Percentiles rank a stretch among this genome's conserved stretches.
These are phyloP conservation scores for Sussaba pulchella DNA, from an alignment of 2,888 invertebrate genomes.

Conservation along the genomic window DNA sequence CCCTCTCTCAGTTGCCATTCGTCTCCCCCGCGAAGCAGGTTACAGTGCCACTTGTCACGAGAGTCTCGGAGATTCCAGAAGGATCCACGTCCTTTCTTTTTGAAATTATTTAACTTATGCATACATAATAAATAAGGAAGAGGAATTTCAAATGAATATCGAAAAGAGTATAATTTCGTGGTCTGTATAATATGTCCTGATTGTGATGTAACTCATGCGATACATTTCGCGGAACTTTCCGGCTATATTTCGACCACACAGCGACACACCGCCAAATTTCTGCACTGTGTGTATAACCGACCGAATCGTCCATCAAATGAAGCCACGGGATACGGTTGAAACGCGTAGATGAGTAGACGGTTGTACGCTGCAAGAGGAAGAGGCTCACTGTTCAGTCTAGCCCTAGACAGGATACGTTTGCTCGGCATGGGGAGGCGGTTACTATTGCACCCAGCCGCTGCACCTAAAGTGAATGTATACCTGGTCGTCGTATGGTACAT, in stretches of 20 bases:
- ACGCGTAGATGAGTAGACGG: conserved; percentile 49
- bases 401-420: conserved; percentile 64
- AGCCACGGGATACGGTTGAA: conserved; percentile 61
- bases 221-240: neutral
- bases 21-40: conserved; percentile 3
- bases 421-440: conserved; percentile 63
- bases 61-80: neutral
- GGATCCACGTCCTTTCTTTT: neutral
- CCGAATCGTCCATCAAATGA: conserved; percentile 57
- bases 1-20: conserved; percentile 18
- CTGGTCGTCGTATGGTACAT: neutral
- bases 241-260: neutral
- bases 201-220: too few relatives aligned
- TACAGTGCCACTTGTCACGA: conserved; percentile 25
- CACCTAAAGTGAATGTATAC: conserved; percentile 50
- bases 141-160: too few relatives aligned
- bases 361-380: conserved; percentile 23
- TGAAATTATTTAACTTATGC: neutral
- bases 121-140: neutral
- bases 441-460: conserved; percentile 63
- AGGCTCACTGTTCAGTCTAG: conserved; percentile 60
- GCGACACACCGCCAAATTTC: neutral
- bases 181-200: too few relatives aligned
- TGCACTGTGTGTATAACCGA: neutral
- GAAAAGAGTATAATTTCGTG: too few relatives aligned